A percentile compares a stretch with the other conserved stretches of the same genome.
These are phyloP conservation scores for Naja naja DNA, from an alignment of 2,113 vertebrate genomes.

Conservation along the genomic window DNA sequence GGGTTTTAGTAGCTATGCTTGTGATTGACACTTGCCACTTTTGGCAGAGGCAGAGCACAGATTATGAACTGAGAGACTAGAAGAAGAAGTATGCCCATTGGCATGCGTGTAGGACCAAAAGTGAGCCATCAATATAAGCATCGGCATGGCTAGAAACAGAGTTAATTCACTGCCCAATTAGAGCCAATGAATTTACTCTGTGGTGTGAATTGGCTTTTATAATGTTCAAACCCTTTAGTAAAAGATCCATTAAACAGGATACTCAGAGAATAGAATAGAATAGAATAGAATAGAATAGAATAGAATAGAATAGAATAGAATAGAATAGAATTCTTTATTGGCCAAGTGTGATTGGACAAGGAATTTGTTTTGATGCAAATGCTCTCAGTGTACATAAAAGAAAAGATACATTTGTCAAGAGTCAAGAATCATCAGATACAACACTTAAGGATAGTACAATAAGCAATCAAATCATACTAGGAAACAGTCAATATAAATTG, in stretches of 20 bases:
- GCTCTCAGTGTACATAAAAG: no score
- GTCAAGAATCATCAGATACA: no score
- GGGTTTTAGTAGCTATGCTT: not conserved
- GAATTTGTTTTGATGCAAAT: no score
- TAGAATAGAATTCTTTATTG: no score
- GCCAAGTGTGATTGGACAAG: no score
- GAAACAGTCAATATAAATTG: no score
- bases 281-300: no score
- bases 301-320: no score
- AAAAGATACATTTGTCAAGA: no score
- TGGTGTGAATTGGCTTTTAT: not conserved
- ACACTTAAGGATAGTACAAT: no score
- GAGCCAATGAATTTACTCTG: not conserved
- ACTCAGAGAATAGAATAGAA: not conserved
- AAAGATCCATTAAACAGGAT: not conserved
- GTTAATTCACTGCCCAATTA: not conserved
- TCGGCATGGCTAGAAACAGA: not conserved
- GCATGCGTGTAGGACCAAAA: not conserved
- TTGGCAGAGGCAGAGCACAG: rapidly evolving
- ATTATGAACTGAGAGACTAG: not conserved
- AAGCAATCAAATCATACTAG: no score
- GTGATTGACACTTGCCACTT: constrained; percentile 50
- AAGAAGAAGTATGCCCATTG: not conserved
- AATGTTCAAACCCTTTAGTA: not conserved
- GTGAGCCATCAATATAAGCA: not conserved